Evolutionary conservation across 2,113 vertebrate species (phyloP).

Genomic region (Ivindomyrus marchei): DNA sequence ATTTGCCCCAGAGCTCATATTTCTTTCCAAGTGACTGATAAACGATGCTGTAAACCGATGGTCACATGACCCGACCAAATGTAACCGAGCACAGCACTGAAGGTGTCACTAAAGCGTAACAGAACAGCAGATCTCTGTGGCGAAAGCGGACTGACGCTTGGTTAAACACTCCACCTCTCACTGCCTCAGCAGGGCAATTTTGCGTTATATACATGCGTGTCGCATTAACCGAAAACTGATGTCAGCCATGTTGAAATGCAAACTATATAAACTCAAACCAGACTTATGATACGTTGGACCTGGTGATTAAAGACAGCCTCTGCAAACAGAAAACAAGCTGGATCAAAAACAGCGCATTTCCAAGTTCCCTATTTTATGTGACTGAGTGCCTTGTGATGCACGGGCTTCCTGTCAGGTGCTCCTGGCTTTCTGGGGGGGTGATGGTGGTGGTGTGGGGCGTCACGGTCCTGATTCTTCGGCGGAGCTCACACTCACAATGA

Average conservation of each 20-base stretch:
- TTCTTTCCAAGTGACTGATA: slow-evolving; percentile 2
- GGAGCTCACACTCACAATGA: neutral
- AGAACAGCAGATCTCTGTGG: neutral
- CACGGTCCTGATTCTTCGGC: neutral
- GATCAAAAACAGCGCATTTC: neutral
- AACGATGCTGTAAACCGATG: neutral
- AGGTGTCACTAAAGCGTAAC: neutral
- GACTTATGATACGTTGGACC: neutral
- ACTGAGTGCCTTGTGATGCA: neutral
- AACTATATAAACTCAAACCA: neutral
- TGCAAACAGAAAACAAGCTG: neutral
- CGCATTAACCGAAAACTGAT: neutral
- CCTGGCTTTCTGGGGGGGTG: neutral
- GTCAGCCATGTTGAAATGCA: neutral
- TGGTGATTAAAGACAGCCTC: neutral
- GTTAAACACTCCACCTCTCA: neutral
- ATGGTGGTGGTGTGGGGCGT: neutral
- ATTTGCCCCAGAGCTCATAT: neutral
- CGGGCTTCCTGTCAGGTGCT: neutral
- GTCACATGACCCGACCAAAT: neutral
- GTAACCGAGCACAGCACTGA: neutral
- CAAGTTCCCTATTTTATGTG: neutral
- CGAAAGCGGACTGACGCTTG: neutral
- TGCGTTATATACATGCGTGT: neutral
- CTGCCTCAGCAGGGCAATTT: neutral